These are phyloP conservation scores for Otocyon megalotis DNA, from an alignment of 2,113 vertebrate species.

Conservation along the genomic window DNA sequence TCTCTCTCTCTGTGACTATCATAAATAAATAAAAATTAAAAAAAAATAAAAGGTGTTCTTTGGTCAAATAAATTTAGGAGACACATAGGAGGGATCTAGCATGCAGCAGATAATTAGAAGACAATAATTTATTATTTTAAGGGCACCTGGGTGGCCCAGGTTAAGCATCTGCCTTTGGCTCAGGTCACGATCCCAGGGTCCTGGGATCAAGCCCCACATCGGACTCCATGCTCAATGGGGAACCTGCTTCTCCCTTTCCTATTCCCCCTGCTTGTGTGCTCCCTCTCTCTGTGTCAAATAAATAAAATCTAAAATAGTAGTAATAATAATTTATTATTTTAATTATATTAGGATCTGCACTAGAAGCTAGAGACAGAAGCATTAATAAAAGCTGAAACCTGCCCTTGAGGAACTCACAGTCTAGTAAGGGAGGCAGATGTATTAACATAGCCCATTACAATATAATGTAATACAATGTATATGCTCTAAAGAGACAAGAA, in stretches of 20 bases:
- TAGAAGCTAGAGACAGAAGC: not conserved
- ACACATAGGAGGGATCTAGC: not conserved
- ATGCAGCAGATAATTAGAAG: not conserved
- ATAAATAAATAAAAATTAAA: too few relatives aligned
- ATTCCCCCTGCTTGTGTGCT: too few relatives aligned
- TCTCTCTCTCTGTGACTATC: too few relatives aligned
- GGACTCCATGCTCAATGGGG: too few relatives aligned
- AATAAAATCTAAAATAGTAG: too few relatives aligned
- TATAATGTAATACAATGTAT: not conserved
- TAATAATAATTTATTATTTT: constrained; percentile 41
- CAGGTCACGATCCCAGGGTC: too few relatives aligned
- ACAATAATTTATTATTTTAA: constrained; percentile 49
- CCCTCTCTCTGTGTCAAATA: too few relatives aligned
- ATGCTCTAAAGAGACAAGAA: not conserved
- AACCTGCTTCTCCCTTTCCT: too few relatives aligned
- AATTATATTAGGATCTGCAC: not conserved
- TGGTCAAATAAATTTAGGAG: constrained; percentile 15
- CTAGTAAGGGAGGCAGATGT: not conserved
- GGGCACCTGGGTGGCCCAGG: too few relatives aligned
- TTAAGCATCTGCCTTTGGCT: too few relatives aligned
- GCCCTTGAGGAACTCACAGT: not conserved
- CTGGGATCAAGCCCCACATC: too few relatives aligned
- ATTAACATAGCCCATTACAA: not conserved
- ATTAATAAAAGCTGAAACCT: constrained; percentile 35
- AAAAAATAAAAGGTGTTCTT: constrained; percentile 12